These are phyloP conservation scores for Crematogaster levior DNA, from an alignment of 2,888 invertebrate genomes.

Conservation along the genomic window DNA sequence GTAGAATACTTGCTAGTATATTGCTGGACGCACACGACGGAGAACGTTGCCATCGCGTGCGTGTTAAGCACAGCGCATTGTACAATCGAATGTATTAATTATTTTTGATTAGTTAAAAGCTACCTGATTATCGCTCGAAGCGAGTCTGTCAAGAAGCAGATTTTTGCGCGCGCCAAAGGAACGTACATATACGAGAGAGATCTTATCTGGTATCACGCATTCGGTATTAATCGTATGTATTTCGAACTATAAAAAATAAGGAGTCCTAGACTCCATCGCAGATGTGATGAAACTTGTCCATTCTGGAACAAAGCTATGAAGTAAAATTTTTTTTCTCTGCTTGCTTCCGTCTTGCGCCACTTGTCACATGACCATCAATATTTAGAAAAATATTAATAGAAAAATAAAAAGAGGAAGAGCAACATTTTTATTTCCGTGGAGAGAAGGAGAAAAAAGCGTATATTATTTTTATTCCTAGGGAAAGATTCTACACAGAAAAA, in stretches of 20 bases:
- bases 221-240: background rate
- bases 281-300: background rate
- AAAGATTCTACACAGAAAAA: no score
- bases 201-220: background rate
- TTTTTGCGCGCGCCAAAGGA: no score
- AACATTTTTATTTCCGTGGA: background rate
- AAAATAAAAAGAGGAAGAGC: background rate
- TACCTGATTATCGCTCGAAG: background rate
- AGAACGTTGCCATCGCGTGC: background rate
- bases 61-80: background rate
- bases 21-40: background rate
- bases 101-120: background rate
- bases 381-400: background rate
- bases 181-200: no score
- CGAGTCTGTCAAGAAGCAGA: background rate
- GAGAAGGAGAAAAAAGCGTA: background rate
- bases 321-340: background rate
- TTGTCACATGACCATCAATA: background rate
- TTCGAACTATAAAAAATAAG: background rate
- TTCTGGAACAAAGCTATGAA: background rate
- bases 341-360: no score
- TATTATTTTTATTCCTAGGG: background rate
- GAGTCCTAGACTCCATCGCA: no score
- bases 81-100: slow-evolving; percentile 16
- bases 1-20: background rate